Conservation (phyloP, 2,113 vertebrate species). For the Melanerpes aurifrons region DNA sequence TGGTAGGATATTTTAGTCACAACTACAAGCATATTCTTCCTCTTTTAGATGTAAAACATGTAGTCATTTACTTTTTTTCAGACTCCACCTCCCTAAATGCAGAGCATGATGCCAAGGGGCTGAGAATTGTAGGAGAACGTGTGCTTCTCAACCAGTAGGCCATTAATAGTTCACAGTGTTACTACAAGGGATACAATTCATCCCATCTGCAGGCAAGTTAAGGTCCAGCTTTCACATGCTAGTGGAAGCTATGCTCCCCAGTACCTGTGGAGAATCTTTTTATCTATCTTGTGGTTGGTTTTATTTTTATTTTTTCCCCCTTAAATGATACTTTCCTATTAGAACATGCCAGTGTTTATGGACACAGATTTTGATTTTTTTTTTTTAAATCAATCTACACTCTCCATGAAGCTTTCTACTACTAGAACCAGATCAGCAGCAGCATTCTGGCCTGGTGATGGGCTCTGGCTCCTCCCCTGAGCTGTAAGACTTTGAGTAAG, state of each 20-base stretch:
- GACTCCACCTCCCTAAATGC: not conserved
- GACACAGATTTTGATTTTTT: not conserved
- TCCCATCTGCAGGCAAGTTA: not conserved
- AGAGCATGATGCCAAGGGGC: not conserved
- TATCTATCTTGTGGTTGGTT: not conserved
- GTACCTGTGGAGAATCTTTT: not conserved
- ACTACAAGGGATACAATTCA: not conserved
- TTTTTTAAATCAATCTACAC: not conserved
- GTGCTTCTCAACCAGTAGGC: not conserved
- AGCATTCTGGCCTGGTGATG: not conserved
- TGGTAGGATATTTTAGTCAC: not conserved
- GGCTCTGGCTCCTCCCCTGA: not conserved
- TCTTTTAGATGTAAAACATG: not conserved
- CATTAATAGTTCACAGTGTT: not conserved
- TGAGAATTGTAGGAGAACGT: not conserved
- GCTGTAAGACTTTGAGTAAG: not conserved
- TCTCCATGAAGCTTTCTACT: not conserved
- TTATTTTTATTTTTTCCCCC: not conserved
- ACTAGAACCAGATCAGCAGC: not conserved
- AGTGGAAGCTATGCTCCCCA: not conserved
- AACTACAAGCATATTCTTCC: not conserved
- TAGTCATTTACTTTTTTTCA: conserved; percentile 6
- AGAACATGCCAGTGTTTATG: not conserved
- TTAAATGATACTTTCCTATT: not conserved
- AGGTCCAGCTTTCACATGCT: not conserved